phyloP scores from a whole-genome alignment of 1,140 invertebrate genomes.

The Teleogryllus occipitalis region DNA sequence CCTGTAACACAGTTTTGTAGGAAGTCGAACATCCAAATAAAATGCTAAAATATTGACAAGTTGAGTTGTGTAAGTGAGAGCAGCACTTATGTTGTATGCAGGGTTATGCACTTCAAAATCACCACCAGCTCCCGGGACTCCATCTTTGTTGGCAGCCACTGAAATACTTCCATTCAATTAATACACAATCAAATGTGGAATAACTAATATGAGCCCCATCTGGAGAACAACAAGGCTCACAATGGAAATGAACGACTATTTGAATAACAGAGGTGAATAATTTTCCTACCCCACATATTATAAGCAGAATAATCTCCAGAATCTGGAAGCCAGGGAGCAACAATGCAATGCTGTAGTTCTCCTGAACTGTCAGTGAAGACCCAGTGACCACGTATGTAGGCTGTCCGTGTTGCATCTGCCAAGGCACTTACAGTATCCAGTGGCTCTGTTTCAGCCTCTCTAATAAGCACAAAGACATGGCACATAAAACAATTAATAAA shows the following conservation, averaged over 20 bases:
- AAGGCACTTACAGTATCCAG: constrained; percentile 31
- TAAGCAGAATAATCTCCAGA: constrained; percentile 72
- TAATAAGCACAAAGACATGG: neutral
- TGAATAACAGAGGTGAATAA: neutral
- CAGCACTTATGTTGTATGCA: constrained; percentile 66
- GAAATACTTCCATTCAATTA: constrained; percentile 25
- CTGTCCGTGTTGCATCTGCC: constrained; percentile 65
- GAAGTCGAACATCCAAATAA: constrained; percentile 66
- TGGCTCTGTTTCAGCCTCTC: neutral
- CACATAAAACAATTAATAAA: too few species aligned
- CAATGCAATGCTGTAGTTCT: constrained; percentile 62
- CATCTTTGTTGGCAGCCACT: constrained; percentile 58
- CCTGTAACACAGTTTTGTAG: constrained; percentile 67
- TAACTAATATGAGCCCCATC: neutral
- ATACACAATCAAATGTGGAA: too few species aligned
- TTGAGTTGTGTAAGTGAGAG: constrained; percentile 72
- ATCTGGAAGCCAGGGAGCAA: constrained; percentile 63
- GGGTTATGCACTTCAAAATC: constrained; percentile 50
- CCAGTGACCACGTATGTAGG: constrained; percentile 66
- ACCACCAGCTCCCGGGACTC: constrained; percentile 45
- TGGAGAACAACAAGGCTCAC: neutral
- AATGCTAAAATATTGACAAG: constrained; percentile 68
- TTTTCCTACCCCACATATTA: constrained; percentile 47
- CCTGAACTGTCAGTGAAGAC: constrained; percentile 54
- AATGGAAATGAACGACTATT: neutral